A percentile compares a stretch with the other conserved stretches of the same genome.
Conservation (phyloP, 2,888 invertebrate genomes). For the Hedychridium roseum region DNA sequence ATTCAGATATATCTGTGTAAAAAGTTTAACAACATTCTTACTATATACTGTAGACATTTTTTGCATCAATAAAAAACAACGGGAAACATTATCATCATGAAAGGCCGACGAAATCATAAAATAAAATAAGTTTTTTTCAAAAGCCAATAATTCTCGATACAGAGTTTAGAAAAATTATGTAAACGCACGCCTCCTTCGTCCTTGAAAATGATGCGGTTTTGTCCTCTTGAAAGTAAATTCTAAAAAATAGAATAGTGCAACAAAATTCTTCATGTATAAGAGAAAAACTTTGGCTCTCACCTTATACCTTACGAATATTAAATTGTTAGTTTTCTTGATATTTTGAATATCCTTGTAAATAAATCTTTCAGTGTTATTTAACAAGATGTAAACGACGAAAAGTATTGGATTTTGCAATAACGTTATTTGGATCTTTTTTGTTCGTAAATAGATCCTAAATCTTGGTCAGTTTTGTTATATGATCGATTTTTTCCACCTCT, state of each 20-base stretch:
- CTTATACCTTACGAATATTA: too few species aligned
- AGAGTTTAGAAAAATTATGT: too few species aligned
- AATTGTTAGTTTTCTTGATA: neutral
- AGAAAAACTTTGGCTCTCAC: neutral
- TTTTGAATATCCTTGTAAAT: neutral
- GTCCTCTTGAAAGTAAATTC: constrained; percentile 3
- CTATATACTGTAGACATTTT: constrained; percentile 36
- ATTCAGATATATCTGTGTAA: constrained; percentile 48
- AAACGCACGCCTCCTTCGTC: too few species aligned
- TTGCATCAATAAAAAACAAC: constrained; percentile 22
- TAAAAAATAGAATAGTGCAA: neutral
- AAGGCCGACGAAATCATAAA: too few species aligned
- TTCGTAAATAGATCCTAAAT: constrained; percentile 31
- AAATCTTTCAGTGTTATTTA: constrained; percentile 25
- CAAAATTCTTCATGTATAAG: neutral
- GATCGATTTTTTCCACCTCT: too few species aligned
- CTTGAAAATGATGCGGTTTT: constrained; percentile 3
- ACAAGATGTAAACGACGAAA: constrained; percentile 33
- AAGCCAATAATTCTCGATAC: too few species aligned
- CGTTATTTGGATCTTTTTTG: constrained; percentile 30
- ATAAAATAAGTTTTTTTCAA: too few species aligned
- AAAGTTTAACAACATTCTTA: constrained; percentile 51
- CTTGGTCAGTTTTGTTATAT: too few species aligned
- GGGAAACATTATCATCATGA: constrained; percentile 23
- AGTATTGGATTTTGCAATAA: constrained; percentile 34